phyloP scores from a whole-genome alignment of 2,888 invertebrate genomes.

The Brachypterus glaber region DNA sequence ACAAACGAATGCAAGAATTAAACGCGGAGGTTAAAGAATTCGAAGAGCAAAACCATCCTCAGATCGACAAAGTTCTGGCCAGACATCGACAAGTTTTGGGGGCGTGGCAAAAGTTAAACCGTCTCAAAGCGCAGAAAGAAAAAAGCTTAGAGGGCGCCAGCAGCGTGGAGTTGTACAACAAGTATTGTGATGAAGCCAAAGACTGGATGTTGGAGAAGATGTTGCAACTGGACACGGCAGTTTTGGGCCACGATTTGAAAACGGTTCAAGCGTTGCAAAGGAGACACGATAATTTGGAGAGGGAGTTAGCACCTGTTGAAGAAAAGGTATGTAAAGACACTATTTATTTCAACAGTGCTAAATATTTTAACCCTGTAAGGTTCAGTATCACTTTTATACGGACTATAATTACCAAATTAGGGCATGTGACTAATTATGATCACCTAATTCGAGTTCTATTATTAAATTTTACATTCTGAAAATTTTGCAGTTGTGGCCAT shows the following conservation, averaged over 20 bases:
- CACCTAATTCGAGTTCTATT: too few relatives aligned
- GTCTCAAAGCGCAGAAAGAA: slow-evolving; percentile 81
- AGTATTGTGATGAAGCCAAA: slow-evolving; percentile 91
- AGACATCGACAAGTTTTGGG: slow-evolving; percentile 77
- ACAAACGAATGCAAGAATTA: slow-evolving; percentile 81
- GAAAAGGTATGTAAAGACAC: slow-evolving; percentile 78
- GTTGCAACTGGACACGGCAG: slow-evolving; percentile 71
- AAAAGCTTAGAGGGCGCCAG: slow-evolving; percentile 68
- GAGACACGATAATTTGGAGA: slow-evolving; percentile 83
- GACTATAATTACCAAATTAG: too few relatives aligned
- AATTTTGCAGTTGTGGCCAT: too few relatives aligned
- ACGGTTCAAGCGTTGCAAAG: slow-evolving; percentile 87
- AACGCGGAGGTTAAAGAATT: slow-evolving; percentile 81
- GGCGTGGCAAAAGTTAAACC: slow-evolving; percentile 79
- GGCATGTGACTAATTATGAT: too few relatives aligned
- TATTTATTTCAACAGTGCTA: too few relatives aligned
- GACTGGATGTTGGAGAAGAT: slow-evolving; percentile 98
- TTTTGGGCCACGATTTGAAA: slow-evolving; percentile 74
- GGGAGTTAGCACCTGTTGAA: slow-evolving; percentile 88
- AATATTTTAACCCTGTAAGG: too few relatives aligned
- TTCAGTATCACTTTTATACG: too few relatives aligned
- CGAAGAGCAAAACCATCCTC: slow-evolving; percentile 75
- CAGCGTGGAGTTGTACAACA: slow-evolving; percentile 90
- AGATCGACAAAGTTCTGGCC: slow-evolving; percentile 66
- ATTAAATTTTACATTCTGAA: too few relatives aligned